Evolutionary conservation across 2,797 vertebrate genomes (phyloP).

Genomic region (Hybognathus amarus): DNA sequence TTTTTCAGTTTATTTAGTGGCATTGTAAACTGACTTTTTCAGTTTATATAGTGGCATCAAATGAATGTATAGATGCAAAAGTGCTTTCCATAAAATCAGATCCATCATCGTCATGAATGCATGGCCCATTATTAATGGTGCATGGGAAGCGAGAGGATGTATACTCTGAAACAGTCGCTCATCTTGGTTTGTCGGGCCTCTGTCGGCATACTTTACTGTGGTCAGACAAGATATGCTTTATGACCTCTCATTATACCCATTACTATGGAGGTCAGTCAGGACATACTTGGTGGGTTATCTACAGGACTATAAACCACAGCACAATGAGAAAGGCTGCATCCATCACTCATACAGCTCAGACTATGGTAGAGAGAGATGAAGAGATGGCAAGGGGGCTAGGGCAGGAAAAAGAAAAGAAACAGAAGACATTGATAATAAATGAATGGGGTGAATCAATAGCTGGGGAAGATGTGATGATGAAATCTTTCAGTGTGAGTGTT

Average conservation of each 20-base stretch:
- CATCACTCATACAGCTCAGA: conserved; percentile 41
- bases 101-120: neutral
- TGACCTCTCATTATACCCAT: conserved; percentile 75
- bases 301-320: conserved; percentile 59
- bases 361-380: conserved; percentile 15
- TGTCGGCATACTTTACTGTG: conserved; percentile 58
- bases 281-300: conserved; percentile 68
- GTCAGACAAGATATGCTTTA: conserved; percentile 68
- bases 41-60: neutral
- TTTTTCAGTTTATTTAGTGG: neutral
- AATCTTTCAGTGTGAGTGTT: conserved; percentile 60
- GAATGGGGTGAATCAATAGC: conserved; percentile 55
- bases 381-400: neutral
- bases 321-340: conserved; percentile 50
- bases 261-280: conserved; percentile 74
- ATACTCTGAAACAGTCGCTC: conserved; percentile 21
- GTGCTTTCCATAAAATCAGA: neutral
- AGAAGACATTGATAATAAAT: conserved; percentile 45
- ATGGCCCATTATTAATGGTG: conserved; percentile 17
- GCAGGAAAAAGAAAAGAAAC: conserved; percentile 16
- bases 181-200: conserved; percentile 43
- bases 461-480: conserved; percentile 62
- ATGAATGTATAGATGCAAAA: neutral
- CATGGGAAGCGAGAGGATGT: conserved; percentile 3
- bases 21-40: too few relatives aligned